Evolutionary conservation across 2,797 vertebrate genomes (phyloP), one percentile per base, ranked within the genome.

Genomic region (Harpagifer antarcticus): DNA sequence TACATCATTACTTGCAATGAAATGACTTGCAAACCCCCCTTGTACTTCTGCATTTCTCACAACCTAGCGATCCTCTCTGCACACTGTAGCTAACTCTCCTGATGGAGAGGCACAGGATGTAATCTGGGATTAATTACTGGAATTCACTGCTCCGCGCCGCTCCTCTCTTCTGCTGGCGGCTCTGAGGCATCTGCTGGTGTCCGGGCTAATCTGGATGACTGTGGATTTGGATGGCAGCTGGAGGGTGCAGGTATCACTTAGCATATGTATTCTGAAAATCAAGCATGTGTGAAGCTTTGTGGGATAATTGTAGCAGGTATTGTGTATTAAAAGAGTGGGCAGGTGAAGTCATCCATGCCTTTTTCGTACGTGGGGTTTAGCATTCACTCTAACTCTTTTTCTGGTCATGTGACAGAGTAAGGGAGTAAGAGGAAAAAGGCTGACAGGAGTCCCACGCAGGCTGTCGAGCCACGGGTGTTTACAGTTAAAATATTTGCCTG

Each of bases 401-500:
- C 33, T 33, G 68, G 65, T 82, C 66, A 74, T 72, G 55, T 62
- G 68, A 79, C 76, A 67, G 74, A 82, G 84, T 63, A 86, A 75
- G 85, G 89, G 79, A 88, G 82, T 84, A 82, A 81, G 85, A 78
- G 82, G 78, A 86, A 85, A 27, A 85, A 86, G 71, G 79, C 71
- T 90, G 90, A 92, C 91, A 92, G 81, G 82, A 79, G 84, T 86
- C 89, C 90, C 85, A 92, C 91, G 89, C 88, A 88, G 82, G 79
- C 89, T 93, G 93, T 92, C 84, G 89, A 88, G 89, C 90, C 82
- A 84, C 60, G 78, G 80, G 85, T 93, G 90, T 94, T 94, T 94
- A 91, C 93, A 89, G 86, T 92, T 92, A 91, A 93, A 93, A 94
- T 94, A 94, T 93, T 94, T 92, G 88, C 90, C 88, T 87, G 92